Base-by-base conservation (phyloP, 2,888 invertebrate species). In the Pardosa pseudoannulata region DNA sequence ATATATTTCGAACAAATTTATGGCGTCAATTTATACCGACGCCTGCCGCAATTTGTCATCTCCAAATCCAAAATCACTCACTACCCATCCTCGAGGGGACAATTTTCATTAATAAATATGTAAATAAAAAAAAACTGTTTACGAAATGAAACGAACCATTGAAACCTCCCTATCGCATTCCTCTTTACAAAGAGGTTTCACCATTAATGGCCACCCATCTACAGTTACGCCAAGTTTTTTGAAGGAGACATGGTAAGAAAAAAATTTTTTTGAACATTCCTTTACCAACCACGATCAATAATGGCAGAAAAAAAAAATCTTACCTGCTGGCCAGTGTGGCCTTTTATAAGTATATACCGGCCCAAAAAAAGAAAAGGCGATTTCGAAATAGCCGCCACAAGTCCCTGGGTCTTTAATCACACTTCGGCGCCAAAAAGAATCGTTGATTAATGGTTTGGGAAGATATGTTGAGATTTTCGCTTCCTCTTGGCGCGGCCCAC, bases 161-260 rank as follows among this genome's bases (percentile, higher is more conserved):
- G n/a, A n/a, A n/a, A n/a, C n/a, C n/a, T n/a, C n/a, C n/a, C 11
- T 11, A 46, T 46, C 7, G 16, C 46, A 46, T 46, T 16, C 46
- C 2, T 46, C 2, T 2, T n/a, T n/a, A n/a, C n/a, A n/a, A n/a
- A n/a, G n/a, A 46, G 2, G 16, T 16, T 9, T 2, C 2, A n/a
- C n/a, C n/a, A 9, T 16, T 46, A 46, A 46, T 46, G 46, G 46
- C 46, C 46, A 46, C 46, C 46, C 46, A 46, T 46, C 46, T 46
- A 46, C 46, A 46, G n/a, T 9, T 46, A 6, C 46, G 16, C 36
- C 36, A 16, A 46, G n/a, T 16, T n/a, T n/a, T n/a, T n/a, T n/a
- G n/a, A n/a, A n/a, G n/a, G n/a, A n/a, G n/a, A n/a, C n/a, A n/a
- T n/a, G 16, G n/a, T 46, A 16, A 46, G 16, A 46, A 46, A 16